Conservation (phyloP, 2,888 invertebrate genomes). For the Polia nebulosa region DNA sequence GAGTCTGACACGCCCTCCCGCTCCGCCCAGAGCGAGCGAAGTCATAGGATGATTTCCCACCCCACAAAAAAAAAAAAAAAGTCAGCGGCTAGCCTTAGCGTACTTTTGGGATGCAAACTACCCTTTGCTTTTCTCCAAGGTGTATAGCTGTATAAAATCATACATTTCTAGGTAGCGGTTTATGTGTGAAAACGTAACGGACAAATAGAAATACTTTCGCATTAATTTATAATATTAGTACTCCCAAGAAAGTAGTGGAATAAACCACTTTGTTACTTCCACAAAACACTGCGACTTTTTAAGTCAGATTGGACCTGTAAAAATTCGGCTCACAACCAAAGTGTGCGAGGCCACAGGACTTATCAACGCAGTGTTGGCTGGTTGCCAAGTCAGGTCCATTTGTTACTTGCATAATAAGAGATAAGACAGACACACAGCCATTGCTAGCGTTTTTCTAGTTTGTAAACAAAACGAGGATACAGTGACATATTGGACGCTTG, state of each 20-base stretch:
- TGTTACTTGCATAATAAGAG: conserved; percentile 56
- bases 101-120: too few relatives aligned
- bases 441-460: conserved; percentile 41
- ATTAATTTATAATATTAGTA: too few relatives aligned
- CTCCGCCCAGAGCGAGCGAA: too few relatives aligned
- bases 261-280: not conserved
- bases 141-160: too few relatives aligned
- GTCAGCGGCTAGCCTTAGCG: too few relatives aligned
- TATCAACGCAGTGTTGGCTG: conserved; percentile 55
- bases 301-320: conserved; percentile 18
- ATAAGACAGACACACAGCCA: conserved; percentile 47
- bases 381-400: conserved; percentile 48
- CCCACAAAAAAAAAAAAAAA: too few relatives aligned
- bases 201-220: too few relatives aligned
- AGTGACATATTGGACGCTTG: not conserved
- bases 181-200: too few relatives aligned
- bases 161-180: too few relatives aligned
- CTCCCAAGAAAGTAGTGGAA: not conserved
- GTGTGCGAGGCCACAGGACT: conserved; percentile 46
- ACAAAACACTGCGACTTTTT: conserved; percentile 15
- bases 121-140: too few relatives aligned
- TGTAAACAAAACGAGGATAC: conserved; percentile 27
- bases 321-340: conserved; percentile 50
- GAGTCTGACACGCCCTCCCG: too few relatives aligned
- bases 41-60: too few relatives aligned